phyloP scores from a whole-genome alignment of 2,797 vertebrate genomes.

The Hylomyscus alleni region DNA sequence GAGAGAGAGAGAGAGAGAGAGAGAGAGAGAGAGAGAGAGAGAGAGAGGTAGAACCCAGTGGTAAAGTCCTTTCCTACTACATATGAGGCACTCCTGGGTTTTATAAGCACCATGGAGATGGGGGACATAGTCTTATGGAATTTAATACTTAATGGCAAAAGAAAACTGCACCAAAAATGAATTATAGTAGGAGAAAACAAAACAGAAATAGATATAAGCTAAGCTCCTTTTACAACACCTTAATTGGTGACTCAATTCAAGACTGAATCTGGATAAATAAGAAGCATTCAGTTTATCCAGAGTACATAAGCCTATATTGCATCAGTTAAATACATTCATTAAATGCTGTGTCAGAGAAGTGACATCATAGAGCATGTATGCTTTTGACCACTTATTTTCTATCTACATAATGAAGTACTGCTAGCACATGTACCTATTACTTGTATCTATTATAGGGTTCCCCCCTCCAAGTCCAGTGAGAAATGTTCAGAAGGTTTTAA shows the following conservation, averaged over 20 bases:
- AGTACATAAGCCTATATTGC: background rate
- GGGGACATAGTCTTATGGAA: background rate
- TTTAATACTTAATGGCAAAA: background rate
- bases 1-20: background rate
- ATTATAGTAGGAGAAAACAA: background rate
- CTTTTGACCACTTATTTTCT: background rate
- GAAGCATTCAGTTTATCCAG: background rate
- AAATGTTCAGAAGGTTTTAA: background rate
- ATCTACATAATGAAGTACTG: background rate
- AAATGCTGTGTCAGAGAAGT: background rate
- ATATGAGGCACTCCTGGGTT: background rate
- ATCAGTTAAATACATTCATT: background rate
- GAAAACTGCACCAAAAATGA: background rate
- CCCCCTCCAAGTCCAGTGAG: background rate
- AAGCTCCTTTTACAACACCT: background rate
- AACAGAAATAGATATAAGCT: background rate
- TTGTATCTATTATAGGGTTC: background rate
- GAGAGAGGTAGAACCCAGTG: background rate
- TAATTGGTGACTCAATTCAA: background rate
- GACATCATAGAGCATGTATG: background rate
- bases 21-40: background rate
- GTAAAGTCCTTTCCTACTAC: background rate
- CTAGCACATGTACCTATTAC: background rate
- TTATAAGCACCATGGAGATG: background rate
- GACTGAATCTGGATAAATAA: background rate